Conservation (phyloP, 2,888 invertebrate species). For the Metalampra italica region DNA sequence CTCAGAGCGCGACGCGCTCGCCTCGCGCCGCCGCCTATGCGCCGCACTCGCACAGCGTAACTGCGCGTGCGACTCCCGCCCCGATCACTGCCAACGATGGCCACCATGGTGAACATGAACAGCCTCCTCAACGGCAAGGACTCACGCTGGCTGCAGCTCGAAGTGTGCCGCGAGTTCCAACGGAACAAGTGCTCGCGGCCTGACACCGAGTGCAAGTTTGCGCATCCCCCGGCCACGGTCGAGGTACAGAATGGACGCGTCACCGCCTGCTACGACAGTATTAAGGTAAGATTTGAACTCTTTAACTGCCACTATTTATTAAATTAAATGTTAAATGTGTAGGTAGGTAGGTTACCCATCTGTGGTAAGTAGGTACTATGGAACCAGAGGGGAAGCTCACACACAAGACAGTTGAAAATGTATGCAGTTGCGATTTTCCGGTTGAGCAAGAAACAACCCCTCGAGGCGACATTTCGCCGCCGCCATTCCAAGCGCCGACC, state of each 20-base stretch:
- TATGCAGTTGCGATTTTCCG: slow-evolving; percentile 43
- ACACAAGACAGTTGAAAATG: slow-evolving; percentile 23
- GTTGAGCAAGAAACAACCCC: slow-evolving; percentile 49
- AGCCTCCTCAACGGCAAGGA: slow-evolving; percentile 98
- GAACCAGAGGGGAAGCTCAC: slow-evolving; percentile 2
- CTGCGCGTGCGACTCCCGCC: slow-evolving; percentile 52
- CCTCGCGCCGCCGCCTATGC: slow-evolving; percentile 68
- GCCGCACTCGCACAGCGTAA: slow-evolving; percentile 72
- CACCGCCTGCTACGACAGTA: slow-evolving; percentile 99
- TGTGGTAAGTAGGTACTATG: background rate
- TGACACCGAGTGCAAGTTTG: slow-evolving; percentile 99
- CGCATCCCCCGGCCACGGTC: slow-evolving; percentile 99
- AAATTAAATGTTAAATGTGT: no score
- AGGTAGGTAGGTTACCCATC: no score
- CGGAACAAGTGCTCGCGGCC: slow-evolving; percentile 99
- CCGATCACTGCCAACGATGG: slow-evolving; percentile 73
- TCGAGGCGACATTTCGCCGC: slow-evolving; percentile 64
- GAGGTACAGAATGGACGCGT: slow-evolving; percentile 99
- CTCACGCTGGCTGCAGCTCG: slow-evolving; percentile 99
- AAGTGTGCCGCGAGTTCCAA: slow-evolving; percentile 99
- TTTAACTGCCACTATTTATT: background rate
- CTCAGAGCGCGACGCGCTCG: slow-evolving; percentile 65
- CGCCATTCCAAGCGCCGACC: slow-evolving; percentile 65
- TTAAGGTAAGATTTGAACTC: slow-evolving; percentile 89
- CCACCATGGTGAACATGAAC: slow-evolving; percentile 97